These are phyloP conservation scores for Tetraneura akinire DNA, from an alignment of 1,140 invertebrate genomes.

Conservation along the genomic window DNA sequence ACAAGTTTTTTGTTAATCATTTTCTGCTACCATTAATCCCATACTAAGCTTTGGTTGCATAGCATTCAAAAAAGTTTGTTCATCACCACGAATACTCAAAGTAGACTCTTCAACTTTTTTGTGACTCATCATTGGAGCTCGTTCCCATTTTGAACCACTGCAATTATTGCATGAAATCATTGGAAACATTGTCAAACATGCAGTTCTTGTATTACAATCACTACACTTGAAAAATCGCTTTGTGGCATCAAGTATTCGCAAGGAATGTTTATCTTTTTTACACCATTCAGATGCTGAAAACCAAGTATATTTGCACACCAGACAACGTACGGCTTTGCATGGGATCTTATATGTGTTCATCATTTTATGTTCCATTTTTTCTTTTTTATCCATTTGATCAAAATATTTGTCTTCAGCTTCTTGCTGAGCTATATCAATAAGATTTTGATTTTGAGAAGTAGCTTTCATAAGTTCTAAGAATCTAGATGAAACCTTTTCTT, in stretches of 20 bases:
- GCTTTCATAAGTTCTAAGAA: conserved; percentile 79
- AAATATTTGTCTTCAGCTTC: conserved; percentile 85
- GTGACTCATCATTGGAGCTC: conserved; percentile 71
- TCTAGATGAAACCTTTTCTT: conserved; percentile 56
- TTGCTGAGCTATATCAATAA: conserved; percentile 72
- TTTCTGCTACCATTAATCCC: conserved; percentile 49
- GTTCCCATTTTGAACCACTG: conserved; percentile 71
- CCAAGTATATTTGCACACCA: conserved; percentile 81
- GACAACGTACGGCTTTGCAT: conserved; percentile 85
- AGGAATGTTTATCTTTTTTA: conserved; percentile 75
- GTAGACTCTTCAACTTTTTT: conserved; percentile 32
- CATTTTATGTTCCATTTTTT: conserved; percentile 92
- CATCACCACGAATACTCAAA: conserved; percentile 52
- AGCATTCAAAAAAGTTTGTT: conserved; percentile 41
- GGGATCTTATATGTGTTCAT: conserved; percentile 76
- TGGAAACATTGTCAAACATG: conserved; percentile 76
- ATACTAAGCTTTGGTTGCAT: conserved; percentile 42
- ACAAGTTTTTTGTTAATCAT: conserved; percentile 6
- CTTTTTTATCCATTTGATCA: conserved; percentile 82
- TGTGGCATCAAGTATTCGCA: conserved; percentile 75
- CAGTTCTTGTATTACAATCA: conserved; percentile 81
- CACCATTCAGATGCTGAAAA: conserved; percentile 82
- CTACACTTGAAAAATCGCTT: conserved; percentile 91
- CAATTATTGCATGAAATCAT: conserved; percentile 77
- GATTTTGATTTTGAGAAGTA: conserved; percentile 74